A percentile compares a stretch with the other conserved stretches of the same genome.
Evolutionary conservation across 2,113 vertebrate species (phyloP).

Genomic region (Megaceryle maxima): DNA sequence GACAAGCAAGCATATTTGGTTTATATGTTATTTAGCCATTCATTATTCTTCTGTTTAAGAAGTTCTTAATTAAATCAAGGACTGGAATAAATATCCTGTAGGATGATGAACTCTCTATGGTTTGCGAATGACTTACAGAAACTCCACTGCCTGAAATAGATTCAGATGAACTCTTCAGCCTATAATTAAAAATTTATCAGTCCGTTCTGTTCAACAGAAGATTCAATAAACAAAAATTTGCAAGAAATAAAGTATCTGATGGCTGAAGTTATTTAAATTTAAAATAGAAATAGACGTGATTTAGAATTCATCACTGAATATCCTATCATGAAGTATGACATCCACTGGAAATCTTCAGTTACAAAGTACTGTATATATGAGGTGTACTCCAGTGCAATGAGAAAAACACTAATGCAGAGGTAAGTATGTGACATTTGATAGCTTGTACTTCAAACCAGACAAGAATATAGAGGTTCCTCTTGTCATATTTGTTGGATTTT

Average conservation of each 20-base stretch:
- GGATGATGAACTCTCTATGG: not conserved
- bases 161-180: not conserved
- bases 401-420: not conserved
- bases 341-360: not conserved
- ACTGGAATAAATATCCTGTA: not conserved
- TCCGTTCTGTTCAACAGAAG: not conserved
- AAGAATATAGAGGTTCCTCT: not conserved
- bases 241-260: not conserved
- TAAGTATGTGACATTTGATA: not conserved
- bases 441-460: not conserved
- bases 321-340: not conserved
- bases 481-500: not conserved
- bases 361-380: not conserved
- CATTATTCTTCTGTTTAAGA: not conserved
- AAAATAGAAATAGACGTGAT: not conserved
- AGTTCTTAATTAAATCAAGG: not conserved
- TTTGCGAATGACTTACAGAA: not conserved
- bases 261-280: not conserved
- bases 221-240: not conserved
- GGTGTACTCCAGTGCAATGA: not conserved
- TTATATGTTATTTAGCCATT: not conserved
- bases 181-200: not conserved
- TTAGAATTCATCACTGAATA: not conserved
- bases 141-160: not conserved
- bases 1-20: not conserved